Conservation (phyloP, 2,888 invertebrate genomes). For the Uloborus plumipes region DNA sequence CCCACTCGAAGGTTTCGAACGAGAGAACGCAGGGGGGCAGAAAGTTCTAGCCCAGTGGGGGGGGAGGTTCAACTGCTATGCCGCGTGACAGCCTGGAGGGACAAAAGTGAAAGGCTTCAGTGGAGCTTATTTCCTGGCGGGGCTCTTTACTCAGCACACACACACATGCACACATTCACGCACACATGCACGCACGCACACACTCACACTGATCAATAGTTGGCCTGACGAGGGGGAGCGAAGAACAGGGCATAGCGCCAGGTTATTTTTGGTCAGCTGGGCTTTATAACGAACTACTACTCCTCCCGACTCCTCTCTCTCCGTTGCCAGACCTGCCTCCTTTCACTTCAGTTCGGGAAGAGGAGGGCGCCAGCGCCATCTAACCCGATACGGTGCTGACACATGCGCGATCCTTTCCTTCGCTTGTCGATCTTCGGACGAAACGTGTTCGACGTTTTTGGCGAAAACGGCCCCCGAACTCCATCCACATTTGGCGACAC, state of each 20-base stretch:
- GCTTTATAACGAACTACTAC: conserved; percentile 47
- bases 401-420: conserved; percentile 31
- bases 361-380: conserved; percentile 43
- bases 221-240: conserved; percentile 39
- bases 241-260: conserved; percentile 56
- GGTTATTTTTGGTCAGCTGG: conserved; percentile 65
- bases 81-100: conserved; percentile 62
- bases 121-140: conserved; percentile 64
- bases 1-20: conserved; percentile 45
- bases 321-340: not conserved
- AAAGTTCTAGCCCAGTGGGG: conserved; percentile 23
- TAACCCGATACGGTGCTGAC: conserved; percentile 21
- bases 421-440: conserved; percentile 26
- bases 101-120: conserved; percentile 64
- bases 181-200: conserved; percentile 40
- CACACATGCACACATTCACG: not conserved
- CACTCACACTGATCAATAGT: conserved; percentile 60
- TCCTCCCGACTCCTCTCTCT: conserved; percentile 21
- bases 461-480: conserved; percentile 6
- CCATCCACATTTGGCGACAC: conserved; percentile 22
- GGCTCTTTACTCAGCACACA: conserved; percentile 37
- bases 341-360: conserved; percentile 45
- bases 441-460: conserved; percentile 19
- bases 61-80: conserved; percentile 15
- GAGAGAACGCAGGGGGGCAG: not conserved